Conservation (phyloP, 2,113 vertebrate species). For the Callorhinus ursinus region DNA sequence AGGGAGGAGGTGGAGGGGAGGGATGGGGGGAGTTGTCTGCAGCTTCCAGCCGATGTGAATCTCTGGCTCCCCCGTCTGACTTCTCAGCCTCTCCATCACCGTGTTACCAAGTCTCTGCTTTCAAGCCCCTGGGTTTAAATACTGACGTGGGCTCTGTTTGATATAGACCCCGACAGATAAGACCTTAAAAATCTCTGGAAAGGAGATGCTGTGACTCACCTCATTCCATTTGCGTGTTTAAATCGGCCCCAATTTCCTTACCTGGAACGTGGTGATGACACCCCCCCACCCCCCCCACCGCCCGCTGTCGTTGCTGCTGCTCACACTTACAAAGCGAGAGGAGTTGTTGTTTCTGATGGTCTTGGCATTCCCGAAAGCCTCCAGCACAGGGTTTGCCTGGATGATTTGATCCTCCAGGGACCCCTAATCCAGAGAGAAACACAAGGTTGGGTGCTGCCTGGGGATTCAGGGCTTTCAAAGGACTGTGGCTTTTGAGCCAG, state of each 20-base stretch:
- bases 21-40: neutral
- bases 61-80: neutral
- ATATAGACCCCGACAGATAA: neutral
- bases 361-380: conserved; percentile 77
- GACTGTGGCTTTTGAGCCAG: neutral
- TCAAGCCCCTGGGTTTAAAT: neutral
- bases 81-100: neutral
- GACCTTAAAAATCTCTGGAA: neutral
- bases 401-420: conserved; percentile 80
- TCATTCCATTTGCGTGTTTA: neutral
- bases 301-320: fast-evolving
- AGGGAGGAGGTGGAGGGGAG: fast-evolving
- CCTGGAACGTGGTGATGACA: neutral
- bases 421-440: conserved; percentile 62
- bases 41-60: neutral
- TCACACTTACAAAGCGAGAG: conserved; percentile 58
- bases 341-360: conserved; percentile 75
- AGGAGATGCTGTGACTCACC: neutral
- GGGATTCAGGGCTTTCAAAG: neutral
- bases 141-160: neutral
- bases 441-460: neutral
- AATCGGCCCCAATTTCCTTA: neutral
- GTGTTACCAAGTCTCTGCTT: neutral
- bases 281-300: too few species aligned
- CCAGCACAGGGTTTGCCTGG: conserved; percentile 78